These are phyloP conservation scores for Drosophila watanabei DNA, from an alignment of 1,140 invertebrate species.

Conservation along the genomic window DNA sequence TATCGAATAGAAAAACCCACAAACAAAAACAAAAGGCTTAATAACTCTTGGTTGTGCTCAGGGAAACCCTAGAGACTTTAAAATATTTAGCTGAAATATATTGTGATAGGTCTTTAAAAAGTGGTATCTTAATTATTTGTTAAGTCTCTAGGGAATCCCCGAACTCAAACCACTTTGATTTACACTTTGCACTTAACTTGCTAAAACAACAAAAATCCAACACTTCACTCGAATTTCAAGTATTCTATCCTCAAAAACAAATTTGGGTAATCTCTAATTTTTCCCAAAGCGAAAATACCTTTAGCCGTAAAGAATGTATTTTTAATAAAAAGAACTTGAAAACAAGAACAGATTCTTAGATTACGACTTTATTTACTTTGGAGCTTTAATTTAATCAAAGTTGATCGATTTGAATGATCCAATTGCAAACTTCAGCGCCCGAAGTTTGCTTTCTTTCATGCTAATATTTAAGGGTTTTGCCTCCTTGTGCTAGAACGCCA, in stretches of 20 bases:
- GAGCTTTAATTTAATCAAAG: not conserved
- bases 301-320: conserved; percentile 14
- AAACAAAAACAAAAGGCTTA: conserved; percentile 38
- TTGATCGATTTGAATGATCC: too few species aligned
- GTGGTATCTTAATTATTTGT: conserved; percentile 6
- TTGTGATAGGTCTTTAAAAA: conserved; percentile 26
- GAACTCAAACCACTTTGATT: not conserved
- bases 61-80: conserved; percentile 10
- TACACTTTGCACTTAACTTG: conserved; percentile 9
- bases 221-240: conserved; percentile 61
- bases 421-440: too few species aligned
- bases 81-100: conserved; percentile 8
- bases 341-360: not conserved
- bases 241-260: conserved; percentile 20
- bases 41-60: conserved; percentile 1
- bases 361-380: not conserved
- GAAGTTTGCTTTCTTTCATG: not conserved
- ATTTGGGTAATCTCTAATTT: conserved; percentile 37
- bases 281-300: conserved; percentile 14
- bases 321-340: conserved; percentile 23
- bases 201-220: conserved; percentile 25
- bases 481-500: too few species aligned
- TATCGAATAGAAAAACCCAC: conserved; percentile 72
- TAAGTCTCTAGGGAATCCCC: conserved; percentile 7
- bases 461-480: too few species aligned